Percentiles rank a stretch among this genome's conserved stretches.
phyloP scores from a whole-genome alignment of 2,113 vertebrate genomes.

The Rhea pennata region DNA sequence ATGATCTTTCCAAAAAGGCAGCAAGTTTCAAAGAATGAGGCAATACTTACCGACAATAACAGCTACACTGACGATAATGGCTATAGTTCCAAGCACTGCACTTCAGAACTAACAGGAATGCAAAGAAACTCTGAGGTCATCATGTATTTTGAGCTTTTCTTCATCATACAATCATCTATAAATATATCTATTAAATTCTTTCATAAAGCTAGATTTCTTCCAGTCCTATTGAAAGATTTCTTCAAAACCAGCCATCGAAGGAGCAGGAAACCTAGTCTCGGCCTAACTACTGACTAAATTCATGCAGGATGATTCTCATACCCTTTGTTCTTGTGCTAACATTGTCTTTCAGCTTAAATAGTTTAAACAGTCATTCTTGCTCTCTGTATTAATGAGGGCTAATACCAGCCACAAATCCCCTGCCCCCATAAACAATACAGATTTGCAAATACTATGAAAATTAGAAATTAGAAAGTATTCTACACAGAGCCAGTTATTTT shows the following conservation, averaged over 20 bases:
- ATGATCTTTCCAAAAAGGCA: neutral
- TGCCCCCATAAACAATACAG: neutral
- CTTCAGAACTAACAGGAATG: neutral
- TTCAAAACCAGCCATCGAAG: neutral
- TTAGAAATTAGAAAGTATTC: neutral
- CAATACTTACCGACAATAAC: neutral
- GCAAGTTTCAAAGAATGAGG: neutral
- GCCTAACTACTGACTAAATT: neutral
- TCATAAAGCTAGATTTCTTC: neutral
- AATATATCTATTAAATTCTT: neutral
- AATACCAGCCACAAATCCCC: neutral
- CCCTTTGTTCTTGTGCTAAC: neutral
- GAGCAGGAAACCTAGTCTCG: neutral
- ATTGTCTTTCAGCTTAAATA: neutral
- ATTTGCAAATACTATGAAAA: neutral
- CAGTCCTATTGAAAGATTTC: neutral
- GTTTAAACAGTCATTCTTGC: neutral
- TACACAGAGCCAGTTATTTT: neutral
- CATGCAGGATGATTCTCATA: neutral
- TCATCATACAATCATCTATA: neutral
- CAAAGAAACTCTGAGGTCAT: neutral
- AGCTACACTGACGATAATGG: neutral
- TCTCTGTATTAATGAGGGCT: neutral
- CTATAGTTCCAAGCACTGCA: neutral
- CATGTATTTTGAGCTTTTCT: neutral